Evolutionary conservation across 2,797 vertebrate species (phyloP).

Genomic region (Rousettus madagascariensis): DNA sequence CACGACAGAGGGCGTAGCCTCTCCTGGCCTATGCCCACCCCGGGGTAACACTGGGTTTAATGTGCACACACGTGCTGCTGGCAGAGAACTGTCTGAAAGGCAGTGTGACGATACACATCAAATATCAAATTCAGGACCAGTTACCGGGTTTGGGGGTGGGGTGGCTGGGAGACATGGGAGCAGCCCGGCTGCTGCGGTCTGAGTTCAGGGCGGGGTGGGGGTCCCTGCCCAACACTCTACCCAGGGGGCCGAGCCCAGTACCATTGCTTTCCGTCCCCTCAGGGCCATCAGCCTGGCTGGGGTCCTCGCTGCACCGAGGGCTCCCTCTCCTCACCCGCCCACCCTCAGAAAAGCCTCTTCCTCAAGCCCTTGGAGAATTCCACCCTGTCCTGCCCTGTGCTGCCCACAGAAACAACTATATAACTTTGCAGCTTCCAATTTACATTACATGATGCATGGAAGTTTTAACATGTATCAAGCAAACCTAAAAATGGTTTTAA

Average conservation of each 20-base stretch:
- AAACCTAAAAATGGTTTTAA: not conserved
- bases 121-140: not conserved
- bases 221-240: too few species aligned
- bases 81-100: not conserved
- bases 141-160: too few species aligned
- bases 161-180: not conserved
- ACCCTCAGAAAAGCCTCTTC: not conserved
- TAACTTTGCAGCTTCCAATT: not conserved
- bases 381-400: not conserved
- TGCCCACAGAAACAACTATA: not conserved
- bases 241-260: not conserved
- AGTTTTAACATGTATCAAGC: not conserved
- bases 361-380: not conserved
- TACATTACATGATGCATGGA: too few species aligned
- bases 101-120: not conserved
- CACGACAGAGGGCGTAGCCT: rapidly evolving
- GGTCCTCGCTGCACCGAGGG: rapidly evolving
- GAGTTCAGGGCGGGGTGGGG: not conserved
- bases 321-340: not conserved
- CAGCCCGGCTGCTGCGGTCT: rapidly evolving
- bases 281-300: not conserved
- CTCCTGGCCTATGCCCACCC: not conserved
- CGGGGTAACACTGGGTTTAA: not conserved
- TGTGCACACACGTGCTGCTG: not conserved
- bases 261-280: not conserved